Evolutionary conservation across 2,797 vertebrate genomes (phyloP).

Genomic region (Liasis olivaceus): DNA sequence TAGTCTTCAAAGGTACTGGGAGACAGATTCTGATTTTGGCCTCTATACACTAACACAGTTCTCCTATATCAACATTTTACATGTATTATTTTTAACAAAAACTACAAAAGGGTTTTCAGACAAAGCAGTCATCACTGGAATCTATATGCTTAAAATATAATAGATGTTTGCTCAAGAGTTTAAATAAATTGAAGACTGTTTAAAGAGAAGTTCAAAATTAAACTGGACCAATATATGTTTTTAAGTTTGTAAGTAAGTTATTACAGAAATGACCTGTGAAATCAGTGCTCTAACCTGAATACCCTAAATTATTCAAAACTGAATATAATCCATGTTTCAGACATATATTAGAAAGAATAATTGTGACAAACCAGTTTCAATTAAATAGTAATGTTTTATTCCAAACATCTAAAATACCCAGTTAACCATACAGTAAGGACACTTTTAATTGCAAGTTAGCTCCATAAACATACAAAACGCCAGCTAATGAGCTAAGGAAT

Average conservation of each 20-base stretch:
- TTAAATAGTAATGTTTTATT: conserved; percentile 70
- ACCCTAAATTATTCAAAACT: conserved; percentile 1
- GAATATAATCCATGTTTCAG: conserved; percentile 26
- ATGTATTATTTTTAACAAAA: neutral
- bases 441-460: conserved; percentile 78
- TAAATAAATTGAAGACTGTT: neutral
- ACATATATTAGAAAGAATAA: conserved; percentile 51
- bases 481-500: conserved; percentile 79
- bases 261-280: neutral
- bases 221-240: neutral
- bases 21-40: neutral
- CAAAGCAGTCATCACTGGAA: neutral
- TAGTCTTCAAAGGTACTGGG: neutral
- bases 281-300: neutral
- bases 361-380: conserved; percentile 70
- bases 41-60: neutral
- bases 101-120: neutral
- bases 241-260: conserved; percentile 6
- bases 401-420: conserved; percentile 73
- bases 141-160: neutral
- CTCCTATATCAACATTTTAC: neutral
- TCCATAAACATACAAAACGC: conserved; percentile 78
- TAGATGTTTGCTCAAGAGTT: neutral
- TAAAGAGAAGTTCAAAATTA: neutral
- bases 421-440: conserved; percentile 73